Evolutionary conservation across 2,888 invertebrate genomes (phyloP).

Genomic region (Catocala fraxini): DNA sequence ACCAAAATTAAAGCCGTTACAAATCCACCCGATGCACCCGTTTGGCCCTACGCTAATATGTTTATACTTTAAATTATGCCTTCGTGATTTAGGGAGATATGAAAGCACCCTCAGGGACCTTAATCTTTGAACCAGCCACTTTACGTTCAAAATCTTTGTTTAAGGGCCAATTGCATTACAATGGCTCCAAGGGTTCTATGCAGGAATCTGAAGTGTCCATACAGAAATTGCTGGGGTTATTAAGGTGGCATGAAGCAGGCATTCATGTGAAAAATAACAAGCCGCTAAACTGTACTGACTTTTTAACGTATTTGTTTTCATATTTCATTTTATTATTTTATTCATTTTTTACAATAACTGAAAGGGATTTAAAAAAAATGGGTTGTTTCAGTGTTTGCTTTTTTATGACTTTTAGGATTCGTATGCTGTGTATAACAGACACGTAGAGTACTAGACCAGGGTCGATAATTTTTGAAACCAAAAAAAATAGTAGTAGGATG

Average conservation of each 20-base stretch:
- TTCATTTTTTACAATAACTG: slow-evolving; percentile 19
- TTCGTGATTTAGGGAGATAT: slow-evolving; percentile 77
- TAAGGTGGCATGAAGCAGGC: slow-evolving; percentile 10
- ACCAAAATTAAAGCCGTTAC: slow-evolving; percentile 45
- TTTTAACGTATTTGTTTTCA: slow-evolving; percentile 28
- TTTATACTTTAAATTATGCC: slow-evolving; percentile 74
- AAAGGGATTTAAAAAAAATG: slow-evolving; percentile 19
- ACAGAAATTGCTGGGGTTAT: slow-evolving; percentile 33
- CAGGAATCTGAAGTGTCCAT: slow-evolving; percentile 34
- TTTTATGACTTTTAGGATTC: slow-evolving; percentile 6
- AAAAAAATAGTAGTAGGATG: too few species aligned
- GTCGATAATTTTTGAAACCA: too few species aligned
- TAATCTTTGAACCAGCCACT: slow-evolving; percentile 68
- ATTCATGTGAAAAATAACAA: slow-evolving; percentile 23
- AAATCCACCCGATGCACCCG: slow-evolving; percentile 60
- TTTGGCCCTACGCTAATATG: slow-evolving; percentile 69
- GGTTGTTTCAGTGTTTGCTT: slow-evolving; percentile 9
- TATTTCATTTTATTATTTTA: slow-evolving; percentile 25
- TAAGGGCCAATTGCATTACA: slow-evolving; percentile 65
- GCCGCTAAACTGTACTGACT: slow-evolving; percentile 19
- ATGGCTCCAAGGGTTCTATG: slow-evolving; percentile 51
- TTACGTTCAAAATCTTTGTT: slow-evolving; percentile 69
- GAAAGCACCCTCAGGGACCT: slow-evolving; percentile 72
- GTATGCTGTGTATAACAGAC: too few species aligned
- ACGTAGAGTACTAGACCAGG: too few species aligned